Percentiles rank a stretch among this genome's conserved stretches.
These are phyloP conservation scores for Balearica regulorum DNA, from an alignment of 2,797 vertebrate species.

Conservation along the genomic window DNA sequence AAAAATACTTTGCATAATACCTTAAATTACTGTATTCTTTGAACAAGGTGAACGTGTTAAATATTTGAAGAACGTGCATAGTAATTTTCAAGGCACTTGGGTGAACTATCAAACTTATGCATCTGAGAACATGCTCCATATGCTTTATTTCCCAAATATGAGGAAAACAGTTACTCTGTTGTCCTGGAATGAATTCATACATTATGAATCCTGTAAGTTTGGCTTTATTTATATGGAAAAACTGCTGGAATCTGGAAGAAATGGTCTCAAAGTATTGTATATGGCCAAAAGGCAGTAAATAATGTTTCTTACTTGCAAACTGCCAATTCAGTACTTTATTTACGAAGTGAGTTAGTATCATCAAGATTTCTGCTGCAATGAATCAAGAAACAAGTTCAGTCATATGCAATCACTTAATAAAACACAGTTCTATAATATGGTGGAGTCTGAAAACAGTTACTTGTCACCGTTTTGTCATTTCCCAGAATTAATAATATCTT, in stretches of 20 bases:
- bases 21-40: neutral
- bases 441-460: neutral
- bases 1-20: neutral
- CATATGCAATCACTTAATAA: neutral
- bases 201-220: neutral
- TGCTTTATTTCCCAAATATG: neutral
- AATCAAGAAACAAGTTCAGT: neutral
- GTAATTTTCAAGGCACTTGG: neutral
- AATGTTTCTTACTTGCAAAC: neutral
- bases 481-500: neutral
- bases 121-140: neutral
- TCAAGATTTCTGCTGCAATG: neutral
- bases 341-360: neutral
- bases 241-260: neutral
- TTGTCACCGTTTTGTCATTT: neutral
- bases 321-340: neutral
- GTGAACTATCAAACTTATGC: neutral
- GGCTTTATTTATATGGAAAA: neutral
- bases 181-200: neutral
- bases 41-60: neutral
- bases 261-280: neutral
- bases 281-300: neutral
- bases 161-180: neutral
- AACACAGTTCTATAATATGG: neutral
- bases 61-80: neutral